Conservation (phyloP, 2,113 vertebrate species). For the Dolichotis patagonum region DNA sequence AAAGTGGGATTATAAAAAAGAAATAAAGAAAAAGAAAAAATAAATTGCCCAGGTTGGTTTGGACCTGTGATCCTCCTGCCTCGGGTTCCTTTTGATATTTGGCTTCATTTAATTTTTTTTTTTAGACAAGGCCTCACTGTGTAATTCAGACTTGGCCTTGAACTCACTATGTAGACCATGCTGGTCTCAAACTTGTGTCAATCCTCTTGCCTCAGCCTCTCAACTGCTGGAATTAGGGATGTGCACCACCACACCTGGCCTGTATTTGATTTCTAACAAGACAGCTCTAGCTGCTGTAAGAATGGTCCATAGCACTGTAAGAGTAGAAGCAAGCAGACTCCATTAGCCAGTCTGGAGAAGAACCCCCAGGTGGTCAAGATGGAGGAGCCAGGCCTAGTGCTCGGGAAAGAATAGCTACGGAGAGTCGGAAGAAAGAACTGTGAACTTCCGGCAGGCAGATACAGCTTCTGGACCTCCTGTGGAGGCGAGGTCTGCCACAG, state of each 20-base stretch:
- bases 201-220: neutral
- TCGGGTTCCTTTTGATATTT: neutral
- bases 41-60: neutral
- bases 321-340: neutral
- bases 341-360: slow-evolving; percentile 52
- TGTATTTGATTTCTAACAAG: neutral
- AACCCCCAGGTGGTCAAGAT: neutral
- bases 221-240: neutral
- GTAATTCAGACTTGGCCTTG: neutral
- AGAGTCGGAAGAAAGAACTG: too few relatives aligned
- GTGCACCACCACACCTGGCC: neutral
- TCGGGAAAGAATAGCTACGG: slow-evolving; percentile 47
- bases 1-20: neutral
- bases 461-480: too few relatives aligned
- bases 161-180: neutral
- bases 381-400: slow-evolving; percentile 14
- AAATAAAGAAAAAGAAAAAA: neutral
- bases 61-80: neutral
- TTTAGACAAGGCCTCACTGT: neutral
- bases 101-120: neutral
- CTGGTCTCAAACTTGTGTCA: neutral
- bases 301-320: too few relatives aligned
- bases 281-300: neutral
- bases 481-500: too few relatives aligned
- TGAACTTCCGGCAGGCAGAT: too few relatives aligned